A percentile compares a stretch with the other conserved stretches of the same genome.
Conservation (phyloP, 1,140 invertebrate species). For the Lordiphosa mommai region DNA sequence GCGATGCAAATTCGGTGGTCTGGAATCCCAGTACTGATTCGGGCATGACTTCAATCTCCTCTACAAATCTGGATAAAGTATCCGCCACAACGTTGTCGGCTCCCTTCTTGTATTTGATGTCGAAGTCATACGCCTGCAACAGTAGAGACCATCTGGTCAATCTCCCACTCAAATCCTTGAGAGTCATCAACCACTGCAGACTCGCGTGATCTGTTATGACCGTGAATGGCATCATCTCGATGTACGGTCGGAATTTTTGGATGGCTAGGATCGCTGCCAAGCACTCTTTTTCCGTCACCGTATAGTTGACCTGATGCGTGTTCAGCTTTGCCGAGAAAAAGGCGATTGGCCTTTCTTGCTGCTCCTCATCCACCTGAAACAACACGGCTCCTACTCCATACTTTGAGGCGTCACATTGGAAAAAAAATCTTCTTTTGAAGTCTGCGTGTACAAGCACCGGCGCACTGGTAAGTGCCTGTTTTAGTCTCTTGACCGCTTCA, state of each 20-base stretch:
- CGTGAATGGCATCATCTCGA: background rate
- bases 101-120: background rate
- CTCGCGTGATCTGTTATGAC: background rate
- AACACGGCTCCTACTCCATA: background rate
- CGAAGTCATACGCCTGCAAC: background rate
- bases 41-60: background rate
- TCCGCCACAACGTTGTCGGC: background rate
- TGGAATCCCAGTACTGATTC: background rate
- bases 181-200: background rate
- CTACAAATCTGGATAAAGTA: background rate
- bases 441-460: too few species aligned
- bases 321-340: background rate
- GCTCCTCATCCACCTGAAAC: background rate
- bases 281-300: background rate
- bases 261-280: background rate
- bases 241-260: background rate
- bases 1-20: background rate
- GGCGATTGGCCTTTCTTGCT: background rate
- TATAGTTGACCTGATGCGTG: background rate
- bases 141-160: background rate
- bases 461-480: background rate
- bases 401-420: too few species aligned
- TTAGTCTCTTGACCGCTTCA: background rate
- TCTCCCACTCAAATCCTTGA: background rate
- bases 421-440: too few species aligned